A percentile compares a stretch with the other conserved stretches of the same genome.
Conservation (phyloP, 2,113 vertebrate genomes). For the Semnornis frantzii region DNA sequence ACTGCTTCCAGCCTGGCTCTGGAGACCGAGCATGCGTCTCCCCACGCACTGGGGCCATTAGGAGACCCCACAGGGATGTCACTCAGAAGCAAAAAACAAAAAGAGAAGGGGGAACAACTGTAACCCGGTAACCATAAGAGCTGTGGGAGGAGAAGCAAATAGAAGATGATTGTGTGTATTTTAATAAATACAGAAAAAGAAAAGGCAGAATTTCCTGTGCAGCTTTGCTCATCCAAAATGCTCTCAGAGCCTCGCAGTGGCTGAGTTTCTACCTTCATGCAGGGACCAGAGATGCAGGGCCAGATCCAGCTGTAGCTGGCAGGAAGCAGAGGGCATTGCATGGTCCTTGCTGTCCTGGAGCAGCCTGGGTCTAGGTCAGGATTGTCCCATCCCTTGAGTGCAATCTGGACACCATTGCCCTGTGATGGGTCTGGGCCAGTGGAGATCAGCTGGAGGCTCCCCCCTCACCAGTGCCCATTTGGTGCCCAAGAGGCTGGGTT, state of each 20-base stretch:
- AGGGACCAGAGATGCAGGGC: background rate
- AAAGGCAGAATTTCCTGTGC: background rate
- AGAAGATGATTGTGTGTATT: conserved; percentile 31
- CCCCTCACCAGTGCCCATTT: accelerated
- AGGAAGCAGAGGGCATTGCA: background rate
- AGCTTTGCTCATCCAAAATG: background rate
- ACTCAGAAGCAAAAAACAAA: background rate
- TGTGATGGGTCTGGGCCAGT: accelerated
- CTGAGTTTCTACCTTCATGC: background rate
- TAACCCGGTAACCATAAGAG: conserved; percentile 61
- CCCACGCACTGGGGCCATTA: background rate
- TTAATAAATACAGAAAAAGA: conserved; percentile 20
- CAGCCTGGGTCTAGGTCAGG: background rate
- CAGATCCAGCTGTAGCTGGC: background rate
- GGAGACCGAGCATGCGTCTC: background rate
- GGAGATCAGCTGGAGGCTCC: background rate
- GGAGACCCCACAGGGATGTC: conserved; percentile 38
- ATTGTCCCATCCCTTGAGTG: background rate
- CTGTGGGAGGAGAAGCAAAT: conserved; percentile 67
- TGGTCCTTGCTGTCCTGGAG: background rate
- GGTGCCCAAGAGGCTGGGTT: background rate
- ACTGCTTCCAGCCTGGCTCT: background rate
- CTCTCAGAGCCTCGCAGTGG: background rate
- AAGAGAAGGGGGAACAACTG: conserved; percentile 11
- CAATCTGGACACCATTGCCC: accelerated